Evolutionary conservation across 2,113 vertebrate species (phyloP), one percentile per base, ranked within the genome.

Genomic region (Pao palembangensis): DNA sequence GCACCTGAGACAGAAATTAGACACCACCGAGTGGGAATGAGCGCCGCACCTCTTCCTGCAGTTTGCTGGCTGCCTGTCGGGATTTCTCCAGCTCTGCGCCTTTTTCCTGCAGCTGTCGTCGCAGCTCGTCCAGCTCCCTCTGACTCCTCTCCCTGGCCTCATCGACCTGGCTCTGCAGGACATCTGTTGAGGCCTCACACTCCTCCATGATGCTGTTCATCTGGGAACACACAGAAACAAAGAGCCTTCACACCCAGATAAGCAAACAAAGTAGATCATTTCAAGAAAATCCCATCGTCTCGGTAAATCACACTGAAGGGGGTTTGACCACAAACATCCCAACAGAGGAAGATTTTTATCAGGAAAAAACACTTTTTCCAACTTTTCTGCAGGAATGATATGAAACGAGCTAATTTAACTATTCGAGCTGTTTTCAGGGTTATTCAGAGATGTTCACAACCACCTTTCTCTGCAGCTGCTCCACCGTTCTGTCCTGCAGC

Each of bases 401-500:
- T n/a, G n/a, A n/a, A n/a, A n/a, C n/a, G n/a, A n/a, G n/a, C n/a
- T n/a, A n/a, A n/a, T n/a, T n/a, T n/a, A n/a, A n/a, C n/a, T n/a
- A n/a, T n/a, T n/a, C n/a, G n/a, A n/a, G n/a, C 43, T 11, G 43
- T 1, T 3, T 23, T 23, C 21, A 23, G 21, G 21, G 21, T 23
- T 23, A 3, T 23, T 23, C 21, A 23, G 21, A 3, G 21, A 23
- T 3, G 21, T 23, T 23, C 21, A 23, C 3, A 23, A 23, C 80
- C 82, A 96, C 96, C 94, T 98, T 94, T 71, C 93, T 92, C 85
- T 98, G 94, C 53, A 99, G 88, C 62, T 92, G 93, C 76, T 96
- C 94, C 56, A 98, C 90, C 8, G 86, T 89, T 70, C 90, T 86
- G 79, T 94, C 93, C 75, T 96, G 90, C 42, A 92, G 87, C 83